Conservation (phyloP, 2,888 invertebrate genomes). For the Lasius platythorax region DNA sequence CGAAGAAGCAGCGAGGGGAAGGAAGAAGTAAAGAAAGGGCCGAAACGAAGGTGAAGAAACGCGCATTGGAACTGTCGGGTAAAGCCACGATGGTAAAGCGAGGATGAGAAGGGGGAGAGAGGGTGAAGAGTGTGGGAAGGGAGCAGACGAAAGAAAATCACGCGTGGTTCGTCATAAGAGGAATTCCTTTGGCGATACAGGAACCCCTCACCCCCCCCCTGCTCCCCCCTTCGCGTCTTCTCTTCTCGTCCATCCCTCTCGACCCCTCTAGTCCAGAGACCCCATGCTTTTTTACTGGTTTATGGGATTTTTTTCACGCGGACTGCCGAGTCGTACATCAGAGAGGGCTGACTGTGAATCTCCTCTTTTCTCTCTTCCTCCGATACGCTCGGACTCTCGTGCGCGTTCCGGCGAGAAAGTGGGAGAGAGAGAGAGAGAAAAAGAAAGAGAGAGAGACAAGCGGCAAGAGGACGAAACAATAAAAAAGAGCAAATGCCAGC, state of each 20-base stretch:
- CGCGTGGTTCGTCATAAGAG: constrained; percentile 85
- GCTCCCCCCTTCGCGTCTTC: constrained; percentile 53
- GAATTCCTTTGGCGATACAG: constrained; percentile 84
- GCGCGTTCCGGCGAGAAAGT: constrained; percentile 63
- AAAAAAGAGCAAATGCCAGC: constrained; percentile 82
- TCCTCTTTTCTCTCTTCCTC: constrained; percentile 64
- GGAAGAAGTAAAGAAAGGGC: constrained; percentile 53
- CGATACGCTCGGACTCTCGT: constrained; percentile 53
- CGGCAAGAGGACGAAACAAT: constrained; percentile 74
- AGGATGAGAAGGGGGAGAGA: neutral
- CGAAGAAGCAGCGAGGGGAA: constrained; percentile 19
- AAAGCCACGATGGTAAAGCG: constrained; percentile 57
- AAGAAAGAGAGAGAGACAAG: constrained; percentile 23
- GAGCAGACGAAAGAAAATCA: constrained; percentile 82
- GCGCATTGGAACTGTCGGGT: constrained; percentile 71
- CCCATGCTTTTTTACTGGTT: constrained; percentile 85
- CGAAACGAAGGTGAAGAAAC: constrained; percentile 70
- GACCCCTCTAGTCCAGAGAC: constrained; percentile 77
- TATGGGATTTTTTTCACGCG: constrained; percentile 86
- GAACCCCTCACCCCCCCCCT: constrained; percentile 68
- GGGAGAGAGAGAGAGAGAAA: constrained; percentile 34
- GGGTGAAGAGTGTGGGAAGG: constrained; percentile 19
- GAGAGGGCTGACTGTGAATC: constrained; percentile 79
- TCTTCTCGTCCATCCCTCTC: constrained; percentile 62
- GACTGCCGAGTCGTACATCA: constrained; percentile 85